phyloP scores from a whole-genome alignment of 2,888 invertebrate species.

The Melanchra persicariae region DNA sequence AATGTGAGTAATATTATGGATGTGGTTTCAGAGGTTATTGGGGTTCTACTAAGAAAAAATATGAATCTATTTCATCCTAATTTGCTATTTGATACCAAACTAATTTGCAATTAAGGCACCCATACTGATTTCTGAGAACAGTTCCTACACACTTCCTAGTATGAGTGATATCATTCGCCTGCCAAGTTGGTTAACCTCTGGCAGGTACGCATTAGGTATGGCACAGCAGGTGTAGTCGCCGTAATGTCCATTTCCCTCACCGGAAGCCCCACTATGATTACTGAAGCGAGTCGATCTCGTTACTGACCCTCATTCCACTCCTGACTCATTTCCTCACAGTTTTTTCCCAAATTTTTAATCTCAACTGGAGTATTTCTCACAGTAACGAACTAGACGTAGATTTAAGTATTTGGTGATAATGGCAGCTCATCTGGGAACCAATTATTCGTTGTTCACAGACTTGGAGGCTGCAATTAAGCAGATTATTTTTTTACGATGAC shows the following conservation, averaged over 20 bases:
- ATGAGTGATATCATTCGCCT: conserved; percentile 20
- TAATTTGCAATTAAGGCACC: conserved; percentile 27
- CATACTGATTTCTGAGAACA: conserved; percentile 27
- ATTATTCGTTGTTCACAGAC: conserved; percentile 59
- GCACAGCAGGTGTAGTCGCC: conserved; percentile 74
- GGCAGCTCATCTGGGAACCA: conserved; percentile 67
- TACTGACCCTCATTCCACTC: conserved; percentile 78
- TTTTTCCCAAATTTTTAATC: conserved; percentile 75
- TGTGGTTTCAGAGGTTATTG: conserved; percentile 31
- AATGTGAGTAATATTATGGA: conserved; percentile 32
- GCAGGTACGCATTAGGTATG: conserved; percentile 44
- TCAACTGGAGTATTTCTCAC: conserved; percentile 81
- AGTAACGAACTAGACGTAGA: conserved; percentile 68
- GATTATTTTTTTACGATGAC: conserved; percentile 62
- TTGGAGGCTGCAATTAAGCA: conserved; percentile 62
- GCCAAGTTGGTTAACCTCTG: conserved; percentile 25
- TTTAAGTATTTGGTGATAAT: conserved; percentile 65
- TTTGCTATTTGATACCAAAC: conserved; percentile 17
- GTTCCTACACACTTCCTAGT: conserved; percentile 16
- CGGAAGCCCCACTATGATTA: conserved; percentile 83
- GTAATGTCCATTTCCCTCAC: conserved; percentile 72
- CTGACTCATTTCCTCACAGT: conserved; percentile 86
- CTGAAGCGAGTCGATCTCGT: conserved; percentile 83
- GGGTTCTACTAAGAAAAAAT: conserved; percentile 32
- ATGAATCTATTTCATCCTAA: conserved; percentile 22